These are phyloP conservation scores for Lasioglossum calceatum DNA, from an alignment of 2,888 invertebrate genomes.

Conservation along the genomic window DNA sequence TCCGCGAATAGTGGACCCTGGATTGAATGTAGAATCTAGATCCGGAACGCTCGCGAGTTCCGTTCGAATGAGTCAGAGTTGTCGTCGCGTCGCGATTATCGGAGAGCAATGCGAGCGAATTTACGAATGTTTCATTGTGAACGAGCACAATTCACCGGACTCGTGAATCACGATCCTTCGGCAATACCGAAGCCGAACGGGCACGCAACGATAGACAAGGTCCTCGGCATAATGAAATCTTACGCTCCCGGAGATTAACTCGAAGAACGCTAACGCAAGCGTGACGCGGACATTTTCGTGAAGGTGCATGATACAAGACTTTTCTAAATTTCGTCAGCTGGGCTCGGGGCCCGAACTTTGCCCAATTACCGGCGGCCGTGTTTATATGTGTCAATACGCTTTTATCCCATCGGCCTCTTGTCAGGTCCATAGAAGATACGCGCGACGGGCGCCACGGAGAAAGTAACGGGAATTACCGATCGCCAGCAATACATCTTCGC, in stretches of 20 bases:
- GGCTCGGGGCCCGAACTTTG: background rate
- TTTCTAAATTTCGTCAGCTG: constrained; percentile 39
- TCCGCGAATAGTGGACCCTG: constrained; percentile 54
- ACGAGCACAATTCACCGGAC: background rate
- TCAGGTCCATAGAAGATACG: constrained; percentile 37
- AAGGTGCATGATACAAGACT: constrained; percentile 31
- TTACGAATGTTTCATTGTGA: constrained; percentile 5
- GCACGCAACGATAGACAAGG: background rate
- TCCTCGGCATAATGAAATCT: background rate
- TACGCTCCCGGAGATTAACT: background rate
- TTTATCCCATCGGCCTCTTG: background rate
- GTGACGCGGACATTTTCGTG: constrained; percentile 2
- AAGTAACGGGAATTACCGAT: constrained; percentile 53
- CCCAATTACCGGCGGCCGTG: constrained; percentile 14
- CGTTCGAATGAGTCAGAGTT: constrained; percentile 67
- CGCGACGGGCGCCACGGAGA: constrained; percentile 58
- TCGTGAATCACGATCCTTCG: background rate
- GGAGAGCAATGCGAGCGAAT: constrained; percentile 16
- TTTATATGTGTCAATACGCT: background rate
- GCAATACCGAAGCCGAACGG: background rate
- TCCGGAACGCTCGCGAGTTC: constrained; percentile 62
- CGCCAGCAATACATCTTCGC: constrained; percentile 3
- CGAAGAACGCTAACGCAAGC: background rate
- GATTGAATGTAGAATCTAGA: constrained; percentile 63
- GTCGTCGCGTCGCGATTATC: constrained; percentile 28